A percentile compares a stretch with the other conserved stretches of the same genome.
phyloP scores from a whole-genome alignment of 2,888 invertebrate genomes.

The Odontocolon sp. region DNA sequence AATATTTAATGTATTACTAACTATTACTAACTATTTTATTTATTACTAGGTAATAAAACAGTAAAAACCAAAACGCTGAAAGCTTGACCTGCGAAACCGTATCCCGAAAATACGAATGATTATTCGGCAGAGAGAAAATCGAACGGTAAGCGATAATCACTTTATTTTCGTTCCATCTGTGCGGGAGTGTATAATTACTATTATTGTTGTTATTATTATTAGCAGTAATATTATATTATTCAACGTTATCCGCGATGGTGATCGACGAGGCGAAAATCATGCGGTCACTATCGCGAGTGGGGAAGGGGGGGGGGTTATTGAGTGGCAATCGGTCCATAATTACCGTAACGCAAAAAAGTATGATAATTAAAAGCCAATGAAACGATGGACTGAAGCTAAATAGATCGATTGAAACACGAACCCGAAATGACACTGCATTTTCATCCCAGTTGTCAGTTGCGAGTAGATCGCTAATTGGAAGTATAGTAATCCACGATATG shows the following conservation, averaged over 20 bases:
- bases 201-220: not conserved
- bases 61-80: too few species aligned
- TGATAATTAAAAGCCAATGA: slow-evolving; percentile 63
- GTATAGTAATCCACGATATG: slow-evolving; percentile 53
- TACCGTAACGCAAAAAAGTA: slow-evolving; percentile 59
- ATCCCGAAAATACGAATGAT: too few species aligned
- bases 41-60: too few species aligned
- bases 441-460: slow-evolving; percentile 28
- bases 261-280: too few species aligned
- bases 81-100: too few species aligned
- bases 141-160: too few species aligned
- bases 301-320: not conserved
- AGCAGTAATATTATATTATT: not conserved
- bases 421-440: slow-evolving; percentile 32
- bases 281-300: not conserved
- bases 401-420: slow-evolving; percentile 46
- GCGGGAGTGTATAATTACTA: not conserved
- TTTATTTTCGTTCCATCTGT: too few species aligned
- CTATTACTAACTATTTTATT: too few species aligned
- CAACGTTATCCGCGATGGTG: too few species aligned
- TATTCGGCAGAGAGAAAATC: too few species aligned
- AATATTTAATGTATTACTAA: too few species aligned
- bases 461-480: slow-evolving; percentile 60
- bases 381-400: slow-evolving; percentile 13
- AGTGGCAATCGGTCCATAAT: slow-evolving; percentile 53